Conservation (phyloP, 2,113 vertebrate genomes). For the Apaloderma vittatum region DNA sequence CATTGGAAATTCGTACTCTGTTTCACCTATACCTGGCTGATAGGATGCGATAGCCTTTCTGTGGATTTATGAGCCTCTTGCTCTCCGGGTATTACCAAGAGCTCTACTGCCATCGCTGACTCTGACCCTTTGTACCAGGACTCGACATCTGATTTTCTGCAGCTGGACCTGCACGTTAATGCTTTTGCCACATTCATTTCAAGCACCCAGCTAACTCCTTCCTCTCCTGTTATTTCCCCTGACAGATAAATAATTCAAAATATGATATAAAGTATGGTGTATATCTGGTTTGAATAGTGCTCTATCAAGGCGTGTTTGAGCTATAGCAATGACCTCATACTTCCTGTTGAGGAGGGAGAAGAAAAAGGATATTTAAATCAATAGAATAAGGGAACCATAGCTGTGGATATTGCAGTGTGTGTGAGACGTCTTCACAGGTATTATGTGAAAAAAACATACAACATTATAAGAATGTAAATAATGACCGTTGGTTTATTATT, state of each 20-base stretch:
- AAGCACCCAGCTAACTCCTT: constrained; percentile 70
- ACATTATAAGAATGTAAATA: background rate
- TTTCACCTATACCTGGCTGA: constrained; percentile 20
- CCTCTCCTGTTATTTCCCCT: constrained; percentile 66
- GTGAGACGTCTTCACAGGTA: constrained; percentile 29
- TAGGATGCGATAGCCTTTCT: background rate
- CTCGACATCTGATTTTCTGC: constrained; percentile 26
- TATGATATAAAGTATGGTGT: constrained; percentile 40
- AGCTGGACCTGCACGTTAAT: constrained; percentile 27
- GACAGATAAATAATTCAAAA: constrained; percentile 83
- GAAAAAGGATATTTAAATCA: constrained; percentile 74
- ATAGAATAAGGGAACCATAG: constrained; percentile 60
- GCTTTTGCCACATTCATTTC: constrained; percentile 62
- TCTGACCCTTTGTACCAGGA: constrained; percentile 24
- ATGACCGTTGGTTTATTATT: background rate
- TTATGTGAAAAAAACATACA: background rate
- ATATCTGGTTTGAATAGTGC: constrained; percentile 61
- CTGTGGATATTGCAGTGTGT: background rate
- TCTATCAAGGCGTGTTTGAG: constrained; percentile 61
- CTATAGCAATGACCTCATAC: constrained; percentile 76
- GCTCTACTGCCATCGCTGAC: background rate
- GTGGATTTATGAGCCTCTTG: constrained; percentile 17
- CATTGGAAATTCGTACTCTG: background rate
- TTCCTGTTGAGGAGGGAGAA: constrained; percentile 75
- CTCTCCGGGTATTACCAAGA: constrained; percentile 6